A percentile compares a stretch with the other conserved stretches of the same genome.
Evolutionary conservation across 2,888 invertebrate genomes (phyloP).

Genomic region (Plagiodera versicolora): DNA sequence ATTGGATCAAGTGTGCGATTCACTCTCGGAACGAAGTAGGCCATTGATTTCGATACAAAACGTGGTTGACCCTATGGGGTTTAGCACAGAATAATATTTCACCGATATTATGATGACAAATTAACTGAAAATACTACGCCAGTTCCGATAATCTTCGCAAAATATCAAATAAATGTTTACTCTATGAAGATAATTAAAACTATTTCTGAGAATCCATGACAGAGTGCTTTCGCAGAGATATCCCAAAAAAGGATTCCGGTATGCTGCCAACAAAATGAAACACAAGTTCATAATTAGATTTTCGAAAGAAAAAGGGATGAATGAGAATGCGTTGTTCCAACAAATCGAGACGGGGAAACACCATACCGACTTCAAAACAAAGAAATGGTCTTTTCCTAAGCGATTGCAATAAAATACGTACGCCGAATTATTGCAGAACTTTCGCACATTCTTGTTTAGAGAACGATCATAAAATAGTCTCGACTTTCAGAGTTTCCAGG

Average conservation of each 20-base stretch:
- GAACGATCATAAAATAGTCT: too few relatives aligned
- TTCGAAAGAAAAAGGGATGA: not conserved
- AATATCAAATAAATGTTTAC: not conserved
- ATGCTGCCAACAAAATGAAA: too few relatives aligned
- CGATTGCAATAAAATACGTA: too few relatives aligned
- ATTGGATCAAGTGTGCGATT: not conserved
- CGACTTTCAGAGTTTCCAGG: too few relatives aligned
- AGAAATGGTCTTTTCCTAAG: too few relatives aligned
- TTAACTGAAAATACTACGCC: too few relatives aligned
- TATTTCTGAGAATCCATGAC: not conserved
- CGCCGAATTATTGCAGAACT: too few relatives aligned
- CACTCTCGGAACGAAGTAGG: not conserved
- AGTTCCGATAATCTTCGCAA: too few relatives aligned
- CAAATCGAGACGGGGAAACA: not conserved
- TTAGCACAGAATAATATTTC: not conserved
- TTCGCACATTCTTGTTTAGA: too few relatives aligned
- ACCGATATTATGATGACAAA: not conserved
- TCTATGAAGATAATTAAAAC: not conserved
- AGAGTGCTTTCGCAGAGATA: too few relatives aligned
- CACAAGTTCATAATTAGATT: not conserved
- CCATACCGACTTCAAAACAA: too few relatives aligned
- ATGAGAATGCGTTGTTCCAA: not conserved
- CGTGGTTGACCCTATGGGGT: not conserved
- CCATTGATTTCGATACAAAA: not conserved
- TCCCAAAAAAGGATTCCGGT: not conserved